Conservation (phyloP, 2,797 vertebrate genomes). For the Atherinosoma microstoma region DNA sequence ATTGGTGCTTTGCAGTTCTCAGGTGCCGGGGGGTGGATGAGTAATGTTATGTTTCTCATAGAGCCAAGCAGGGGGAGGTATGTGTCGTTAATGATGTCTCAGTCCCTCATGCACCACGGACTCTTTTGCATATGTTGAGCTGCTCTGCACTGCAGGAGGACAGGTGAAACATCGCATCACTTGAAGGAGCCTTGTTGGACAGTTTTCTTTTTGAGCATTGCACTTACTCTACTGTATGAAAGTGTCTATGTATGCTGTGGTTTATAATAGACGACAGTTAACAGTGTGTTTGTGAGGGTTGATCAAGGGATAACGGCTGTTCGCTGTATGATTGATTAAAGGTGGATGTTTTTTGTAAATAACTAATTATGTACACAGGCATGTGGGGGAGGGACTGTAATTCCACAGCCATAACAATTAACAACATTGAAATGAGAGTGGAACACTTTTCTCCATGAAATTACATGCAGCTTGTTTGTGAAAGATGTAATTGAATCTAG, state of each 20-base stretch:
- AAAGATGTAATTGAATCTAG: not conserved
- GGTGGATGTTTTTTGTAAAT: conserved; percentile 1
- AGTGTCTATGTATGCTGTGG: not conserved
- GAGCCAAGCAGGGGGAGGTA: conserved; percentile 29
- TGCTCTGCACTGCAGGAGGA: conserved; percentile 3
- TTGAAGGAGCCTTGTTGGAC: not conserved
- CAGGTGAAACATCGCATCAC: conserved; percentile 25
- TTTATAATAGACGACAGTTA: conserved; percentile 70
- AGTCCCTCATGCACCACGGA: conserved; percentile 7
- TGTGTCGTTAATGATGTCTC: conserved; percentile 44
- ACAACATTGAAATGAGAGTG: not conserved
- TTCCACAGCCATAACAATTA: not conserved
- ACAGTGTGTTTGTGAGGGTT: conserved; percentile 47
- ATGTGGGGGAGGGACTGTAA: not conserved
- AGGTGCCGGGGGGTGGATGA: conserved; percentile 74
- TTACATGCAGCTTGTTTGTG: not conserved
- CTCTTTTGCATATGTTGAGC: conserved; percentile 13
- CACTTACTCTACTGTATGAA: not conserved
- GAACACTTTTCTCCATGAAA: not conserved
- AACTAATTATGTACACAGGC: not conserved
- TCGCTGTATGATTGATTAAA: conserved; percentile 14
- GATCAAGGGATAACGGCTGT: conserved; percentile 25
- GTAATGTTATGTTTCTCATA: conserved; percentile 69
- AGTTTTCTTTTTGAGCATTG: not conserved
- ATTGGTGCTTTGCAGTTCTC: conserved; percentile 71